These are phyloP conservation scores for Lampris megalopsis DNA, from an alignment of 2,113 vertebrate species.

Conservation along the genomic window DNA sequence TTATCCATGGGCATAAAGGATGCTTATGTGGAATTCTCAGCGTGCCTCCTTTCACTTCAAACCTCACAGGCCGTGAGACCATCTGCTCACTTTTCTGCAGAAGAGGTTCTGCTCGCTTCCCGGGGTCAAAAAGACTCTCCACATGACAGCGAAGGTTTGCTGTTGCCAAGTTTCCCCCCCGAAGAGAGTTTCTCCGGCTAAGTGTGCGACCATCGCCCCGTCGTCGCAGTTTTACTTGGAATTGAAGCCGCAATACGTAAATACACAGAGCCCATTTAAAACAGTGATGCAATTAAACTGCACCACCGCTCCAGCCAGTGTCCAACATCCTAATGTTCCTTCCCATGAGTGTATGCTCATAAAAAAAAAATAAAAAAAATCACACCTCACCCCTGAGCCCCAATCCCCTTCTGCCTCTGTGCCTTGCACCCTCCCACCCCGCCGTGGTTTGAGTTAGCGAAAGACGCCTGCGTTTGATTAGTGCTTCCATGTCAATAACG, in stretches of 20 bases:
- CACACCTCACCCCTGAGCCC: slow-evolving; percentile 39
- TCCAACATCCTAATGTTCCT: slow-evolving; percentile 37
- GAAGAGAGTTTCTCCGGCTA: too few relatives aligned
- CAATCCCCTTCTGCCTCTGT: neutral
- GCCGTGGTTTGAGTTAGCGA: slow-evolving; percentile 61
- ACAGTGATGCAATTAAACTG: slow-evolving; percentile 46
- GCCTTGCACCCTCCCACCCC: neutral
- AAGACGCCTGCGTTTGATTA: slow-evolving; percentile 76
- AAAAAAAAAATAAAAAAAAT: slow-evolving; percentile 2
- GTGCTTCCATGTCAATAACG: slow-evolving; percentile 65
- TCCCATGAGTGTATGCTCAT: slow-evolving; percentile 36
- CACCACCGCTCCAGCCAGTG: slow-evolving; percentile 53
- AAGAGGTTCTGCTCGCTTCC: too few relatives aligned
- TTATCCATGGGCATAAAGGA: too few relatives aligned
- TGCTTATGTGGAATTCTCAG: too few relatives aligned
- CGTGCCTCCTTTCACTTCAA: too few relatives aligned
- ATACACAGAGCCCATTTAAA: slow-evolving; percentile 48
- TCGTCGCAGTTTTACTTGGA: too few relatives aligned
- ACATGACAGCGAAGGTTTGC: too few relatives aligned
- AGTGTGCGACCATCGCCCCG: too few relatives aligned
- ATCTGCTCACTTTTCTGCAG: too few relatives aligned
- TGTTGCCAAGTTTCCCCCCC: too few relatives aligned
- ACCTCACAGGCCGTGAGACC: too few relatives aligned
- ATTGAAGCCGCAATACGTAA: slow-evolving; percentile 1
- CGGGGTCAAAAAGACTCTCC: too few relatives aligned